Evolutionary conservation across 2,113 vertebrate species (phyloP), one percentile per base, ranked within the genome.

Genomic region (Carassius gibelio): DNA sequence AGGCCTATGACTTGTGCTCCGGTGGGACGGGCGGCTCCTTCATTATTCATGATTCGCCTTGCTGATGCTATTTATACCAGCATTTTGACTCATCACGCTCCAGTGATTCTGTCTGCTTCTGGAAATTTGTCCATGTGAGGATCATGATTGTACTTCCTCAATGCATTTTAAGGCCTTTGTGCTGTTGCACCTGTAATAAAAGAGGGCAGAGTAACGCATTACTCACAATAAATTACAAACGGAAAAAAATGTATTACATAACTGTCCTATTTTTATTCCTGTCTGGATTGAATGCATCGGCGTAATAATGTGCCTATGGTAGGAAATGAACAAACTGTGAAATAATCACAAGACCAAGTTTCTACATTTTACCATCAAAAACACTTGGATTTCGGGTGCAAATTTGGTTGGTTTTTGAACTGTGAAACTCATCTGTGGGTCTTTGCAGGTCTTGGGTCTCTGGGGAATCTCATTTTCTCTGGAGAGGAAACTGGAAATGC

Each of bases 41-140:
- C 88, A 94, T 95, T 94, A 94, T 95, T 95, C 90, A 95, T 93
- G 88, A 90, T 50, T 89, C 88, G 82, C 83, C 78, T 87, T 75
- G 61, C 87, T 62, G 76, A 88, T 85, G 87, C 91, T 94, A 93
- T 95, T 94, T 94, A 93, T 94, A 94, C 85, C 89, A 85, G 89
- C 92, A 90, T 90, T 92, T 92, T 92, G 90, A 90, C 88, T 91
- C 91, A 90, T 92, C 91, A 87, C 17, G 90, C 91, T 90, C 88
- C 71, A 85, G 86, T 90, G 92, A 85, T 69, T 91, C 86, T 88
- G 80, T 89, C 84, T 83, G 89, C 91, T 88, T 83, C 87, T 79
- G 87, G 76, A 86, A 90, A 92, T 86, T 85, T 88, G 87, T 81
- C 85, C 55, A 78, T 87, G 88, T 90, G 77, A 79, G 79, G 86